A percentile compares a stretch with the other conserved stretches of the same genome.
These are phyloP conservation scores for Tursiops truncatus DNA, from an alignment of 2,113 vertebrate species.

Conservation along the genomic window DNA sequence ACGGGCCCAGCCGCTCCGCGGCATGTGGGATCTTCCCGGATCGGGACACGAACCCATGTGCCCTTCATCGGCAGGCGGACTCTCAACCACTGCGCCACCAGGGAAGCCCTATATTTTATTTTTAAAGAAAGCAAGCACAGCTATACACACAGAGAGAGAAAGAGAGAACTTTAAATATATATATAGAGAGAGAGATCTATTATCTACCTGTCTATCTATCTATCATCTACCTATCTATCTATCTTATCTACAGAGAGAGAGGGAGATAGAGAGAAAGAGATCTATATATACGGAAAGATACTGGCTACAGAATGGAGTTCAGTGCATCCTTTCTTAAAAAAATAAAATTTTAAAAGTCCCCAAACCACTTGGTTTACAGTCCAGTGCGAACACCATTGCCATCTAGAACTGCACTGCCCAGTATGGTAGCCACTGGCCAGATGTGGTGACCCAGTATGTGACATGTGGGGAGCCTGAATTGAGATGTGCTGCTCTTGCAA, in stretches of 20 bases:
- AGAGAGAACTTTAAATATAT: not conserved
- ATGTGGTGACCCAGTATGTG: accelerated
- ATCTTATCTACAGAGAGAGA: not conserved
- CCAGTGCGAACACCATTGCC: not conserved
- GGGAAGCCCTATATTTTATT: not conserved
- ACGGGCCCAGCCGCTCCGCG: no score
- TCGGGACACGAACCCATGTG: no score
- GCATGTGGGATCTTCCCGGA: no score
- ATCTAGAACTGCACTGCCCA: accelerated
- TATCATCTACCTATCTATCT: not conserved
- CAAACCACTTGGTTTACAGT: not conserved
- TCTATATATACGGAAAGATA: not conserved
- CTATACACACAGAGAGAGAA: not conserved
- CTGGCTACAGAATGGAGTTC: not conserved
- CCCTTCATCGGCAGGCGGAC: no score
- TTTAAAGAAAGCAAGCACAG: not conserved
- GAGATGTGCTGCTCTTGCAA: accelerated
- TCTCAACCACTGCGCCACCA: no score
- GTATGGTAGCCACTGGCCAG: accelerated
- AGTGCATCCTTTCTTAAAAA: not conserved
- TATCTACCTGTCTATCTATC: not conserved
- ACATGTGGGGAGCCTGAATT: accelerated
- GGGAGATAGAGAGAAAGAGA: not conserved
- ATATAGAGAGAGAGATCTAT: not conserved
- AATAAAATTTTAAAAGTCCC: not conserved